Base-by-base conservation (phyloP, 2,113 vertebrate genomes). In the Jaculus jaculus region DNA sequence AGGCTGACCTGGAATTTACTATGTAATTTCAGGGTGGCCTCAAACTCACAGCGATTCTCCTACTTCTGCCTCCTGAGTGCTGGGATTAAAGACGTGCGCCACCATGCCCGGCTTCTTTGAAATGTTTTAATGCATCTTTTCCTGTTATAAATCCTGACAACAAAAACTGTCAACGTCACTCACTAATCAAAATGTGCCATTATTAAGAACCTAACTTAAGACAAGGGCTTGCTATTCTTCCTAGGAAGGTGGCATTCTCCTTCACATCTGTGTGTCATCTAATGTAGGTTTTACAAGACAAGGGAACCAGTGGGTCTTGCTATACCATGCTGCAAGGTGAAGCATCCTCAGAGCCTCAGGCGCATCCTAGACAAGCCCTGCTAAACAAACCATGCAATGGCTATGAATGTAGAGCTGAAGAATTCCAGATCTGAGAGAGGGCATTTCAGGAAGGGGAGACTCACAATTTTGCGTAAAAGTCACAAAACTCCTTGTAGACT, bases 401-500 rank as follows among this genome's bases (percentile, higher is more conserved):
- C 51, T 37, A 47, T 13, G 37, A 82, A 34, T 5, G 6, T 7
- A 42, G n/a, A 72, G n/a, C 32, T 39, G 21, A 28, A n/a, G 11
- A 66, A 37, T 7, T 3, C 20, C 17, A 68, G 30, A 18, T 71
- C 58, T 79, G 51, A 74, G 51, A 77, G 65, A 8, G 2, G 34
- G 39, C 60, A 32, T 66, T 6, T 42, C 2, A 2, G 30, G 6
- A 93, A 66, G 47, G 94, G 84, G 3, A 15, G 94, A 99, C 99
- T 99, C 98, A 99, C 99, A 98, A 99, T 97, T 97, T 99, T 42
- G 99, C 99, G 95, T 99, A 99, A 97, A 99, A 99, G 98, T 99
- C 99, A 98, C 99, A 99, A 94, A 99, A 99, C 97, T 99, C 99
- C 97, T 99, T 99, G 98, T 99, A 99, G 96, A 99, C 99, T 97